Conservation (phyloP, 2,113 vertebrate genomes). For the Cyrtonyx montezumae region DNA sequence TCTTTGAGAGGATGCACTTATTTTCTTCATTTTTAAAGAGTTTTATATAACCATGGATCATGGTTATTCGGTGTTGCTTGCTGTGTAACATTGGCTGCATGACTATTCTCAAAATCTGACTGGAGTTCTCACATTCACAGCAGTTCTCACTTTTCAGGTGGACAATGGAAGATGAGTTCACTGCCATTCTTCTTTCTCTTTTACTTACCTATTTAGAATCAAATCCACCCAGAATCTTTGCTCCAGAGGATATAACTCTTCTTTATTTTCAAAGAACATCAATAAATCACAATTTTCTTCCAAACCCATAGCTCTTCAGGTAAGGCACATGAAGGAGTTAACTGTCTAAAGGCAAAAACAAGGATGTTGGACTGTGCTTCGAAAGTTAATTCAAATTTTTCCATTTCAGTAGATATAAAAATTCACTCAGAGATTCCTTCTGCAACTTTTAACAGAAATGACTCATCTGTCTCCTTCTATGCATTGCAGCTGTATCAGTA, state of each 20-base stretch:
- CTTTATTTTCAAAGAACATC: background rate
- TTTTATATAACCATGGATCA: background rate
- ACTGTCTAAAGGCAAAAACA: background rate
- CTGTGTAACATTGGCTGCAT: fast-evolving
- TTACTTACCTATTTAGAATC: background rate
- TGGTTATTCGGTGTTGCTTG: background rate
- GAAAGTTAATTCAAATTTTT: background rate
- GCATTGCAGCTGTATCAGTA: background rate
- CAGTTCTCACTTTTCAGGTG: background rate
- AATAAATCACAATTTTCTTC: background rate
- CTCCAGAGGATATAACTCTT: background rate
- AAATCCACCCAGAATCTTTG: background rate
- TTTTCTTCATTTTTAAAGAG: background rate
- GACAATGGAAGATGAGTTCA: background rate
- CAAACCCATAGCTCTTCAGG: background rate
- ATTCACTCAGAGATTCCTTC: background rate
- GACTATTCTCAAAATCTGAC: background rate
- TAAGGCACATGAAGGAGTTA: background rate
- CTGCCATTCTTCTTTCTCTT: background rate
- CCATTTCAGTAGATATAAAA: background rate
- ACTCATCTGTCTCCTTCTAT: background rate
- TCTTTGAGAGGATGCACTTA: background rate
- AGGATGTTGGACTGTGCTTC: background rate
- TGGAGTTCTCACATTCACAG: background rate
- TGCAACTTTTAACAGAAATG: background rate